Evolutionary conservation across 1,140 invertebrate species (phyloP).

Genomic region (Drosophila parabipectinata): DNA sequence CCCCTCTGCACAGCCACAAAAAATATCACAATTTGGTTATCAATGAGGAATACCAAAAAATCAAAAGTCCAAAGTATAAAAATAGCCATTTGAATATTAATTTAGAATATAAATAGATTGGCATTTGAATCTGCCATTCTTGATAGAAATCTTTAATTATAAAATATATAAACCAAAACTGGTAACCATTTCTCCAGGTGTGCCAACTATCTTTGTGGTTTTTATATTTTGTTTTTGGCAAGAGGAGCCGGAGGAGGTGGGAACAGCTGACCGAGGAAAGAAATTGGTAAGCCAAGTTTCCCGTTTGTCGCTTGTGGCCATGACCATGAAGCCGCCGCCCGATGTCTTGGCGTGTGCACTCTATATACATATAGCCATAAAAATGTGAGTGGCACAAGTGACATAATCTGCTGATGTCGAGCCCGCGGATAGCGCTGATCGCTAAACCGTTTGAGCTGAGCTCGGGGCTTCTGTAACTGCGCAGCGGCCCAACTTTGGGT

Average conservation of each 20-base stretch:
- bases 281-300: constrained; percentile 56
- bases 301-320: constrained; percentile 65
- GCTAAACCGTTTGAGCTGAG: constrained; percentile 42
- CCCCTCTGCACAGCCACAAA: neutral
- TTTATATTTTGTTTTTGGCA: constrained; percentile 10
- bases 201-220: neutral
- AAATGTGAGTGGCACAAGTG: constrained; percentile 48
- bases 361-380: constrained; percentile 18
- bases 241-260: constrained; percentile 21
- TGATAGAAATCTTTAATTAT: neutral
- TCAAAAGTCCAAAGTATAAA: neutral
- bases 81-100: neutral
- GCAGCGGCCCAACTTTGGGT: constrained; percentile 48
- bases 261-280: constrained; percentile 64
- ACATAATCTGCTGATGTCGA: constrained; percentile 79
- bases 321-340: constrained; percentile 64
- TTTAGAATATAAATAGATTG: neutral
- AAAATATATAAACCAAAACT: neutral
- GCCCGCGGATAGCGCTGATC: constrained; percentile 37
- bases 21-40: neutral
- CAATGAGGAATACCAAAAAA: neutral
- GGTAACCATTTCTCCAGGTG: neutral
- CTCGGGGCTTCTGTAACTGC: constrained; percentile 76
- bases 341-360: constrained; percentile 66
- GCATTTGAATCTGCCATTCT: neutral